These are phyloP conservation scores for Hippocampus abdominalis DNA, from an alignment of 2,113 vertebrate genomes.

Conservation along the genomic window DNA sequence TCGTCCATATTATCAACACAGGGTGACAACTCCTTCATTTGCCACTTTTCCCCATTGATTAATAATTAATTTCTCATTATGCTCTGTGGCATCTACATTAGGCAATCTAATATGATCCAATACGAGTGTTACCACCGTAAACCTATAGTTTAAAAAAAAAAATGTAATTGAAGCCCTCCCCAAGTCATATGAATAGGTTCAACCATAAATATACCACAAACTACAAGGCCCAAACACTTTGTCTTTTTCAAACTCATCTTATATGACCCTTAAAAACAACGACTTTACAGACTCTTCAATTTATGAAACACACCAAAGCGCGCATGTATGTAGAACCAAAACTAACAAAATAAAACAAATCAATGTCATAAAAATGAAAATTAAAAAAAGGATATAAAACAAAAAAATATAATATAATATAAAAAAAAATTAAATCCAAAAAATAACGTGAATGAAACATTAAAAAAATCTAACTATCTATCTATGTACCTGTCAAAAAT, in stretches of 20 bases:
- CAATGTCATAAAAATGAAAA: no score
- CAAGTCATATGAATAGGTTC: not conserved
- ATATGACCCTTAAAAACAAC: not conserved
- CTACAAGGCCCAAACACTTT: not conserved
- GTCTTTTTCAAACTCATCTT: not conserved
- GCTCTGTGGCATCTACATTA: not conserved
- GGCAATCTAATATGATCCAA: not conserved
- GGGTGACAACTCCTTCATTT: not conserved
- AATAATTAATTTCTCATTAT: slow-evolving; percentile 4
- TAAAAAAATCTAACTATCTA: no score
- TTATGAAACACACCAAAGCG: not conserved
- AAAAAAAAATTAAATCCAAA: no score
- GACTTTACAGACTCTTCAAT: not conserved
- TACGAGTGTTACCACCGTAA: not conserved
- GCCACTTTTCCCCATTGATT: not conserved
- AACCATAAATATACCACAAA: not conserved
- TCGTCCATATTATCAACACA: not conserved
- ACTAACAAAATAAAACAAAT: no score
- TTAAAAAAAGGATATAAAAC: no score
- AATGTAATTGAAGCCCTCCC: not conserved
- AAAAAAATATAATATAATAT: no score
- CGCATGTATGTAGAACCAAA: no score
- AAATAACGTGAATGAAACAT: no score
- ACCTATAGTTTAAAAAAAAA: not conserved
- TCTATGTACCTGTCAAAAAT: no score